Evolutionary conservation across 2,797 vertebrate species (phyloP).

Genomic region (Otolemur crassicaudatus): DNA sequence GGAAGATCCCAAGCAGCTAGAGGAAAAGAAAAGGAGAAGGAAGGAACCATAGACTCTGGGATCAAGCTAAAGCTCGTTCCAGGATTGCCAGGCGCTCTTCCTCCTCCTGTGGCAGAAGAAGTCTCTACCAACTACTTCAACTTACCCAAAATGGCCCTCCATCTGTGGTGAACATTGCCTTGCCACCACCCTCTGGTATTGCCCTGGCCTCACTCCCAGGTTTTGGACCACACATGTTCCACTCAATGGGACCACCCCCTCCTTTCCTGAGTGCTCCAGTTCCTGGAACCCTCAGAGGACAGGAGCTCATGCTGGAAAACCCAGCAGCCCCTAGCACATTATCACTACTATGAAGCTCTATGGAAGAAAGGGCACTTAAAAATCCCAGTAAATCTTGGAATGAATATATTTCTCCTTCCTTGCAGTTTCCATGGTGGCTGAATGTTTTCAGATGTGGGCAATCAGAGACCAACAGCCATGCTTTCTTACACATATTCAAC

Average conservation of each 20-base stretch:
- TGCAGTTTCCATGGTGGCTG: conserved; percentile 86
- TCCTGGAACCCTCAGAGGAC: conserved; percentile 98
- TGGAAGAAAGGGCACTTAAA: conserved; percentile 63
- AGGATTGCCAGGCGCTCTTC: conserved; percentile 77
- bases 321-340: conserved; percentile 89
- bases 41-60: conserved; percentile 94
- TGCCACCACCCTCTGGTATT: too few relatives aligned
- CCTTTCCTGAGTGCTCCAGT: conserved; percentile 94
- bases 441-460: conserved; percentile 84
- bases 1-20: conserved; percentile 66
- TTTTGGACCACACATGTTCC: conserved; percentile 94
- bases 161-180: not conserved
- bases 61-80: conserved; percentile 97
- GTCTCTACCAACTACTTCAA: too few relatives aligned
- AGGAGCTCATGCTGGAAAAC: conserved; percentile 95
- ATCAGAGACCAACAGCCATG: conserved; percentile 78
- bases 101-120: too few relatives aligned
- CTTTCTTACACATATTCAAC: conserved; percentile 72
- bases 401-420: conserved; percentile 76
- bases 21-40: conserved; percentile 90
- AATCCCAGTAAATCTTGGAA: conserved; percentile 27
- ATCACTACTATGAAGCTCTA: conserved; percentile 2
- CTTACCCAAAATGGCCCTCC: too few relatives aligned
- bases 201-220: conserved; percentile 84
- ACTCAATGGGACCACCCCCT: conserved; percentile 94